Base-by-base conservation (phyloP, 2,888 invertebrate genomes). In the Pterobdella sp. region DNA sequence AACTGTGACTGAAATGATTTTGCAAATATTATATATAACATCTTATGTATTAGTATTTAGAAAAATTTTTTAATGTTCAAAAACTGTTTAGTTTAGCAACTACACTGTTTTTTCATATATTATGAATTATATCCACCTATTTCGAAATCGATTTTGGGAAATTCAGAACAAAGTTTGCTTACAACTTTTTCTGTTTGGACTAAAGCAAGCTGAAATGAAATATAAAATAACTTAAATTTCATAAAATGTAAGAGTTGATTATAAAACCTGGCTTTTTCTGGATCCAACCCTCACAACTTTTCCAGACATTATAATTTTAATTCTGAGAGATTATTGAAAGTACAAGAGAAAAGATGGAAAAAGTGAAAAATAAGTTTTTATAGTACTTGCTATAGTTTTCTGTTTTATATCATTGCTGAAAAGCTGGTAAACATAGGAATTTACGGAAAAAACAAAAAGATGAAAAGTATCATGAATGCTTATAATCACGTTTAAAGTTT, bases 141-240 rank as follows among this genome's bases (percentile, higher is more conserved):
- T 85, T 91, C 90, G 85, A 93, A 94, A 78, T 89, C 88, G 77
- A 88, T 88, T 14, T 90, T 88, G 0, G 91, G 90, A 84, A 90
- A 86, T 29, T 88, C 79, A 80, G 89, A 87, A 84, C 91, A 89
- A 75, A 96, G 85, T 74, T 88, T 86, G 72, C 89, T 88, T 80
- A 94, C 91, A 14, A 95, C 93, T 87, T 89, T 88, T 81, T 90
- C 89, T 1, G 95, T 94, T 86, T 96, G 96, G 81, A 94, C 92
- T 75, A 95, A 85, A 29, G 96, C 96, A 81, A 96, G 86, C 94
- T 94, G 87, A n/a, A n/a, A n/a, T n/a, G n/a, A 56, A 70, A 22
- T 26, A 56, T 37, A 56, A 26, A 7, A 56, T 70, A 65, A 32
- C 34, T n/a, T 34, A n/a, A 22, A 34, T 22, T n/a, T 26, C 14